Evolutionary conservation across 1,140 invertebrate species (phyloP).

Genomic region (Zeugodacus cucurbitae): DNA sequence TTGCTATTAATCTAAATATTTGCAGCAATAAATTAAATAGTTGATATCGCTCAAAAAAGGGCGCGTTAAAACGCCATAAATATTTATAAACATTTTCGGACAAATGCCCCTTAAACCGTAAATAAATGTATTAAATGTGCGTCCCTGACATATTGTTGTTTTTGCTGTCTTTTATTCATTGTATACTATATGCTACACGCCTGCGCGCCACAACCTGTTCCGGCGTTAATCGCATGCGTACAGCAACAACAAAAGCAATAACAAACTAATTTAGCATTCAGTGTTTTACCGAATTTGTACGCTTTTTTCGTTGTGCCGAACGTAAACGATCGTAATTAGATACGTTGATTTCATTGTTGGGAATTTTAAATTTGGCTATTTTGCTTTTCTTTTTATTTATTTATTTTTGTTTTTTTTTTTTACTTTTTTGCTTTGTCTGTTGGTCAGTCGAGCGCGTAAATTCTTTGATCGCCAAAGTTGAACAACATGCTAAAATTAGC

Average conservation of each 20-base stretch:
- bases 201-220: neutral
- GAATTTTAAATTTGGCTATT: neutral
- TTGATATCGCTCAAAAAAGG: neutral
- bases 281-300: neutral
- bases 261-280: neutral
- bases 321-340: slow-evolving; percentile 15
- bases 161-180: neutral
- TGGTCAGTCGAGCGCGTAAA: neutral
- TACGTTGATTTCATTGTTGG: neutral
- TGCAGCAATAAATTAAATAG: neutral
- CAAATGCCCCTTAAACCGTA: neutral
- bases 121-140: neutral
- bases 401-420: neutral
- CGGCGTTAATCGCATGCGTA: neutral
- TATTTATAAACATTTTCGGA: neutral
- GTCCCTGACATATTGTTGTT: neutral
- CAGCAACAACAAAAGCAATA: neutral
- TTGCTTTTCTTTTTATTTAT: neutral
- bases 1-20: neutral
- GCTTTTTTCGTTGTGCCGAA: neutral
- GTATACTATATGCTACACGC: neutral
- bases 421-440: neutral
- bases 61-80: neutral
- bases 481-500: neutral
- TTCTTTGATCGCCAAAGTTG: neutral